A percentile compares a stretch with the other conserved stretches of the same genome.
Conservation (phyloP, 2,113 vertebrate species). For the Oreocharis arfaki region DNA sequence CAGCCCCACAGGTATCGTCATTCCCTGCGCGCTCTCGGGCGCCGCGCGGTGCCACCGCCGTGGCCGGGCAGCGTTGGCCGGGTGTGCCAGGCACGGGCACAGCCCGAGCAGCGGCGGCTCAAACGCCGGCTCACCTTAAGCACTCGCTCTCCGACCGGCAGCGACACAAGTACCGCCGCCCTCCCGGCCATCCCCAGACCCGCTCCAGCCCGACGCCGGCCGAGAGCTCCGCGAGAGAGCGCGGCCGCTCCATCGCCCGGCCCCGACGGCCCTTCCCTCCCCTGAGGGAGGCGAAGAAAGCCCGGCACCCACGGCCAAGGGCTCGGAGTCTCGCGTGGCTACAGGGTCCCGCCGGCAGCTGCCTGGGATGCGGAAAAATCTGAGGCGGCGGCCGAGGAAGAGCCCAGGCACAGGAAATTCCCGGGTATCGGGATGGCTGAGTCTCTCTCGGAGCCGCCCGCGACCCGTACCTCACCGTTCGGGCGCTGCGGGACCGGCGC, state of each 20-base stretch:
- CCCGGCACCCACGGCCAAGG: background rate
- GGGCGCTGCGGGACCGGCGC: background rate
- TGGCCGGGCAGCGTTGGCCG: background rate
- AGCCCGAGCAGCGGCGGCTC: background rate
- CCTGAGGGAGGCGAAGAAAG: background rate
- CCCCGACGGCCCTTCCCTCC: background rate
- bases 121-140: background rate
- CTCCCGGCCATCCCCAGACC: background rate
- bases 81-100: background rate
- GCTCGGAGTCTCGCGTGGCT: background rate
- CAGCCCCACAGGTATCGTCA: background rate
- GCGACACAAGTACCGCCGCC: background rate
- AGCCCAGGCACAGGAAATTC: too few species aligned
- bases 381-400: background rate
- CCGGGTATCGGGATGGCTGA: background rate
- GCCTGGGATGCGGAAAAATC: rapidly evolving
- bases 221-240: background rate
- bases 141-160: background rate
- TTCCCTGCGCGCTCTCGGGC: background rate
- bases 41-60: background rate
- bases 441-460: background rate
- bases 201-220: too few species aligned
- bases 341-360: background rate
- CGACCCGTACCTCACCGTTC: background rate
- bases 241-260: background rate